A percentile compares a stretch with the other conserved stretches of the same genome.
Evolutionary conservation across 1,140 invertebrate genomes (phyloP).

Genomic region (Pteromalus puparum): DNA sequence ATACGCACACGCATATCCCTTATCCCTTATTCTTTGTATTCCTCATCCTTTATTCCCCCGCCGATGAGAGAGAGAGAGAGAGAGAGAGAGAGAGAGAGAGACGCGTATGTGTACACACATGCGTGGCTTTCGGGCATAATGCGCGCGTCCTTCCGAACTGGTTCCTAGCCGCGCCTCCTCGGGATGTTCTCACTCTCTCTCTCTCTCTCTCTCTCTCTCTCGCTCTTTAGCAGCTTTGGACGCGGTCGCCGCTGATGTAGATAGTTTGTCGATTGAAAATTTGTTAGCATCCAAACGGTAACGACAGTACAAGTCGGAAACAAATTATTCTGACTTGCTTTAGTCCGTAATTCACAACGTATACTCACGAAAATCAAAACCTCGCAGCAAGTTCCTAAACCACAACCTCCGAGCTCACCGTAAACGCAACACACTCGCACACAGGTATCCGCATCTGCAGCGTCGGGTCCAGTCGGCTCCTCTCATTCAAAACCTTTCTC

Average conservation of each 20-base stretch:
- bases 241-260: background rate
- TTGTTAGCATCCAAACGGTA: no score
- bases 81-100: no score
- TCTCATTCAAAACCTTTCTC: conserved; percentile 28
- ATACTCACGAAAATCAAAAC: no score
- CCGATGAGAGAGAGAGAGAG: background rate
- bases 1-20: conserved; percentile 54
- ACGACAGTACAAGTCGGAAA: background rate
- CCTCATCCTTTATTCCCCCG: conserved; percentile 58
- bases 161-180: conserved; percentile 59
- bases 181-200: background rate
- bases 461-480: background rate
- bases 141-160: conserved; percentile 62
- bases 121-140: conserved; percentile 58
- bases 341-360: no score
- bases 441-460: conserved; percentile 1
- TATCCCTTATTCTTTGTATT: conserved; percentile 63
- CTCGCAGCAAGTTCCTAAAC: no score
- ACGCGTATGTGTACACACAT: conserved; percentile 34
- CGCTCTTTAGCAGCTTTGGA: background rate
- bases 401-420: no score
- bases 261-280: background rate
- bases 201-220: background rate
- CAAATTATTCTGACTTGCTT: background rate
- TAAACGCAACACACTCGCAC: no score